Evolutionary conservation across 2,797 vertebrate species (phyloP).

Genomic region (Intellagama lesueurii): DNA sequence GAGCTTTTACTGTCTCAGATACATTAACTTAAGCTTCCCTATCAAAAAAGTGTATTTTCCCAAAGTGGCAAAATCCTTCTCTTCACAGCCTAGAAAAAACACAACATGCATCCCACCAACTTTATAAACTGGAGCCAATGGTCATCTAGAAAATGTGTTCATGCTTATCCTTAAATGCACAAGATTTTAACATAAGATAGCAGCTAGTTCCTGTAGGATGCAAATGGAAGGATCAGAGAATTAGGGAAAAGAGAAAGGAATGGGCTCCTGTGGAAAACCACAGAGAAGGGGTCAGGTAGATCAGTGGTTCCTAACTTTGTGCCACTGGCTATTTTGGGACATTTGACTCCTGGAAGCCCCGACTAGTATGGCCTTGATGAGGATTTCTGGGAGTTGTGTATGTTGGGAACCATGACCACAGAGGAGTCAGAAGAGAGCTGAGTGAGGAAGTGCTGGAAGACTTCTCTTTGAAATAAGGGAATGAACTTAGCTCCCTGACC

Average conservation of each 20-base stretch:
- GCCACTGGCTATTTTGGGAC: neutral
- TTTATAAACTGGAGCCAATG: neutral
- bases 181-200: neutral
- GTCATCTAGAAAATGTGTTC: neutral
- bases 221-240: neutral
- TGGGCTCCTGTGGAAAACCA: neutral
- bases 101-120: neutral
- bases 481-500: neutral
- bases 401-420: neutral
- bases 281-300: neutral
- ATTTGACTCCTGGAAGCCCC: neutral
- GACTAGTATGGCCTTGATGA: neutral
- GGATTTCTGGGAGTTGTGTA: neutral
- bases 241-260: neutral
- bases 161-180: neutral
- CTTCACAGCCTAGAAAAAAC: neutral
- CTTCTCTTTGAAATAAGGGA: neutral
- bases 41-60: neutral
- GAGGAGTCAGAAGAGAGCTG: neutral
- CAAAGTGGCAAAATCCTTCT: no score
- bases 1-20: neutral
- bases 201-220: neutral
- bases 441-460: neutral
- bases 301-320: neutral
- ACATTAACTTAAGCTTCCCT: neutral